Conservation (phyloP, 1,140 invertebrate species). For the Apocrypta bakeri region DNA sequence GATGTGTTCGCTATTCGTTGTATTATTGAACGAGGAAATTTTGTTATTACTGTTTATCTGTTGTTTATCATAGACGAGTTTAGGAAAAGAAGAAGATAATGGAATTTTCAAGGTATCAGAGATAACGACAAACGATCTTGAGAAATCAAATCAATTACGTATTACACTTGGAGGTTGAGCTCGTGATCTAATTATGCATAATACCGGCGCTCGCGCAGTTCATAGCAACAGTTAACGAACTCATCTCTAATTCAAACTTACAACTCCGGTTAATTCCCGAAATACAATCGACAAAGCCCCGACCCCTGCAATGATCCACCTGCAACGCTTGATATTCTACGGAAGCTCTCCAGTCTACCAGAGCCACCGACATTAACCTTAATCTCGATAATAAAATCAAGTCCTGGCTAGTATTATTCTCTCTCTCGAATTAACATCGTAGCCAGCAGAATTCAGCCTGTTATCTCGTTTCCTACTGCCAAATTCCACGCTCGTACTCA, state of each 20-base stretch:
- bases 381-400: constrained; percentile 52
- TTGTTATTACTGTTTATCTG: not conserved
- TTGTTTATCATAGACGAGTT: not conserved
- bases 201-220: not conserved
- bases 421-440: constrained; percentile 19
- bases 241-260: constrained; percentile 48
- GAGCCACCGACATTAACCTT: constrained; percentile 33
- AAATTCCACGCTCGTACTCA: constrained; percentile 8
- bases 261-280: constrained; percentile 35
- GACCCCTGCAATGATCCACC: not conserved
- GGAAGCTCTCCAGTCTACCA: not conserved
- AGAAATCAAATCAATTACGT: constrained; percentile 39
- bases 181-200: constrained; percentile 32
- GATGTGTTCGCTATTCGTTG: not conserved
- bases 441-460: constrained; percentile 35
- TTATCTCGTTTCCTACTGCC: constrained; percentile 18
- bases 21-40: not conserved
- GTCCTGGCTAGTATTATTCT: not conserved
- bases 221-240: constrained; percentile 28
- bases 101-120: too few relatives aligned
- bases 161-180: not conserved
- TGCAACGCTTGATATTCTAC: constrained; percentile 31
- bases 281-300: constrained; percentile 31
- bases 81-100: too few relatives aligned
- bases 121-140: not conserved